phyloP scores from a whole-genome alignment of 2,113 vertebrate genomes.

The Oncorhynchus mykiss region DNA sequence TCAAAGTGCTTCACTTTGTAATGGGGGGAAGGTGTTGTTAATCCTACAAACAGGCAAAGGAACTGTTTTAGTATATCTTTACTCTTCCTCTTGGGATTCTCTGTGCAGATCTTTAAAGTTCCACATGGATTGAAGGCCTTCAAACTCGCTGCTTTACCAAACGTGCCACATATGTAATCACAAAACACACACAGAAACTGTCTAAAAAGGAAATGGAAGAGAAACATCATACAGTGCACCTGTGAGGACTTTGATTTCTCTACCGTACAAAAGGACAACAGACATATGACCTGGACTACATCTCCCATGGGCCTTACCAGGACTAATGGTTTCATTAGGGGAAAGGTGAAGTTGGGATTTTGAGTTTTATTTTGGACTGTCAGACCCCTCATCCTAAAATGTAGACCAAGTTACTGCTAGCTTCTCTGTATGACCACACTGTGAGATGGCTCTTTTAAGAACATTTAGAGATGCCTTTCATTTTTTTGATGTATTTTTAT shows the following conservation, averaged over 20 bases:
- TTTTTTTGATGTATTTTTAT: constrained; percentile 1
- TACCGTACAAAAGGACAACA: not conserved
- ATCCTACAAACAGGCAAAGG: not conserved
- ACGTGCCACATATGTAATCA: not conserved
- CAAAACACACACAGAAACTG: not conserved
- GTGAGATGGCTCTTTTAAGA: constrained; percentile 20
- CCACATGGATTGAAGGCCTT: too few species aligned
- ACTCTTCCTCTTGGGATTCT: too few species aligned
- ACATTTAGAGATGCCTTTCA: constrained; percentile 21
- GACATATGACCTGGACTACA: not conserved
- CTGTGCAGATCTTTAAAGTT: not conserved
- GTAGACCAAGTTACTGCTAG: constrained; percentile 15
- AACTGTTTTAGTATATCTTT: not conserved
- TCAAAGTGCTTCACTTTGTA: too few species aligned
- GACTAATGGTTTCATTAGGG: not conserved
- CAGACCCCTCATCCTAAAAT: constrained; percentile 19
- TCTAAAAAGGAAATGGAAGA: not conserved
- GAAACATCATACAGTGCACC: not conserved
- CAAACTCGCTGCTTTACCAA: too few species aligned
- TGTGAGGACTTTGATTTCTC: not conserved
- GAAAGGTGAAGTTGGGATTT: not conserved
- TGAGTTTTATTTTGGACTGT: not conserved
- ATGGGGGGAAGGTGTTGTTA: not conserved
- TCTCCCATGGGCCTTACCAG: not conserved
- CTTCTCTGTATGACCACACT: constrained; percentile 10